Evolutionary conservation across 2,113 vertebrate species (phyloP), one percentile per base, ranked within the genome.

Genomic region (Gopherus evgoodei): DNA sequence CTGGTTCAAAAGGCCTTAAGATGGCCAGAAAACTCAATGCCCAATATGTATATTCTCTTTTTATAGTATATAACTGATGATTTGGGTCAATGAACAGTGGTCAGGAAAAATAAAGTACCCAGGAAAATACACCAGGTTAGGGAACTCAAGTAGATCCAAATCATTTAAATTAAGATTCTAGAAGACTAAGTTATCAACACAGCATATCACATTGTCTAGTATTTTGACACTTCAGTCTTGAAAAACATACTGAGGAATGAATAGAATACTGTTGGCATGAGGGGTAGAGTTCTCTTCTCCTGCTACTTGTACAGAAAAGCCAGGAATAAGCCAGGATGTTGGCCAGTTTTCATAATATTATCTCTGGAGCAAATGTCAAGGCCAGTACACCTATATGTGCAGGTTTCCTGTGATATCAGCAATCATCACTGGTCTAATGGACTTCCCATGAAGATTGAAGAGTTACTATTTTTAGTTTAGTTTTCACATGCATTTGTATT

Each of bases 171-270:
- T 56, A 56, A 90, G 54, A 84, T 82, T 86, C 56, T 79, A 94
- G 62, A 49, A 90, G 91, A 84, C 42, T n/a, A n/a, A 44, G 38
- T 44, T 75, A 38, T 75, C n/a, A 75, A 14, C 72, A 91, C 69
- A 76, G 52, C 69, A 11, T 96, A 69, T 91, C 12, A 31, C 65
- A 11, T 84, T 29, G 75, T 69, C 65, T 76, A 24, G n/a, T 80
- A 82, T 87, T 96, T 93, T 88, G 84, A 50, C 54, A 86, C 24
- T 90, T 90, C 49, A 27, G 59, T 93, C 27, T 89, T 80, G 83
- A 80, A 95, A 11, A 76, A 35, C 3, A 3, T 88, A 53, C 11
- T 27, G 87, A 81, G 25, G 9, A 59, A 50, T 44, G 31, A 86
- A 79, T 81, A 86, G 8, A 93, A 4, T 47, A 27, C 52, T 86